A percentile compares a stretch with the other conserved stretches of the same genome.
phyloP scores from a whole-genome alignment of 2,888 invertebrate species.

The Deilephila porcellus region DNA sequence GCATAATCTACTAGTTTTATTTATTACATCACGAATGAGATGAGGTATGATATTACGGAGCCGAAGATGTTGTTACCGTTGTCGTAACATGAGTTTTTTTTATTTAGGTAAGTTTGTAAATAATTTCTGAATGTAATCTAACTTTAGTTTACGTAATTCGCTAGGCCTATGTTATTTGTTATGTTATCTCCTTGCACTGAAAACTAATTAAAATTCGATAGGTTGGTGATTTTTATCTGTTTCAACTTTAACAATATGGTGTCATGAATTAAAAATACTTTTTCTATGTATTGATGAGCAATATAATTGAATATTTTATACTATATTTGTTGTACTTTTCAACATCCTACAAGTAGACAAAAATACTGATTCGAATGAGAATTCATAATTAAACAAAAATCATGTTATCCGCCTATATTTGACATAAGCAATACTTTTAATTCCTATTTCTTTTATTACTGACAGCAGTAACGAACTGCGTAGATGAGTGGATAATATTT shows the following conservation, averaged over 20 bases:
- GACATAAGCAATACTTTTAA: constrained; percentile 33
- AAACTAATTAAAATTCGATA: constrained; percentile 6
- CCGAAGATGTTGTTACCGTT: constrained; percentile 72
- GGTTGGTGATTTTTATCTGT: not conserved
- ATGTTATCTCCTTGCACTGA: constrained; percentile 18
- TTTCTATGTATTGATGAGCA: constrained; percentile 13
- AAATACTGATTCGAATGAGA: not conserved
- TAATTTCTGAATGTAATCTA: constrained; percentile 17
- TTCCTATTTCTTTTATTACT: constrained; percentile 33
- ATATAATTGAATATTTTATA: constrained; percentile 7
- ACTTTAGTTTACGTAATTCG: constrained; percentile 10
- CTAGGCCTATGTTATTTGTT: constrained; percentile 14
- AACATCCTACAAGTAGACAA: not conserved
- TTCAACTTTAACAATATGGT: not conserved
- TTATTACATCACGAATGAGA: constrained; percentile 63
- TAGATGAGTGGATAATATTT: constrained; percentile 3
- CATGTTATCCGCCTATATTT: constrained; percentile 35
- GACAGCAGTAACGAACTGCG: constrained; percentile 21
- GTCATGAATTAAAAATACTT: not conserved
- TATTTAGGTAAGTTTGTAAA: constrained; percentile 22
- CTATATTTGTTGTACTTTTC: not conserved
- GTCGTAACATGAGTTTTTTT: constrained; percentile 30
- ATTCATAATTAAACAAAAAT: constrained; percentile 24
- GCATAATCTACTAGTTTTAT: constrained; percentile 69
- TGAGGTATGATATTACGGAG: constrained; percentile 50